Evolutionary conservation across 2,113 vertebrate species (phyloP), one percentile per base, ranked within the genome.

Genomic region (Onychostoma macrolepis): DNA sequence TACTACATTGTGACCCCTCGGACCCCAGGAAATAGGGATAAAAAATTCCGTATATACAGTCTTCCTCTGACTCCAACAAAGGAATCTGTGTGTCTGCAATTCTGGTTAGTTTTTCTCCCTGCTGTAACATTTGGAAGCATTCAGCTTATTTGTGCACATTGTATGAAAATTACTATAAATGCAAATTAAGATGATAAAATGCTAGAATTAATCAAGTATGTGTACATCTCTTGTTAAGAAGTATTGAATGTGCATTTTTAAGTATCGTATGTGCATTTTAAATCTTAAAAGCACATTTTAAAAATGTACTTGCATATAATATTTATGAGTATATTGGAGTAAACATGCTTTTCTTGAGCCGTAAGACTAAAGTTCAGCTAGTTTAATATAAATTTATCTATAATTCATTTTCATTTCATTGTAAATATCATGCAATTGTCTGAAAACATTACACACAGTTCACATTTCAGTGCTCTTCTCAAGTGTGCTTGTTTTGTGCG

Each of bases 1-100:
- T 97, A 96, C 94, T 99, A 98, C 91, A 93, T 97, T 78, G 94
- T 96, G 75, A 98, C 97, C 1, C 94, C 96, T 3, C 7, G 1
- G 1, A 92, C 90, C 88, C 87, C 80, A 7, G 94, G 94, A 85
- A 84, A 87, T 0, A 82, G 56, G 87, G 86, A 41, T 65, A 93
- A 92, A 86, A 93, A 89, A 81, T 95, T 96, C 28, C 86, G 91
- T n/a, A 94, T 99, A 84, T n/a, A 91, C 71, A 98, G 97, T 87
- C 94, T 97, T 24, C 93, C 94, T 28, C 89, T 99, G 87, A 76
- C 87, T 4, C 86, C 91, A 0, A 21, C 89, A 53, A 89, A 85
- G 15, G 89, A 93, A 8, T 71, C 88, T 0, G 89, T 87, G 84
- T 99, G 98, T 88, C 93, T 99, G 26, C 94, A 93, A 30, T 99